Conservation (phyloP, 2,113 vertebrate species). For the Diglossa brunneiventris region DNA sequence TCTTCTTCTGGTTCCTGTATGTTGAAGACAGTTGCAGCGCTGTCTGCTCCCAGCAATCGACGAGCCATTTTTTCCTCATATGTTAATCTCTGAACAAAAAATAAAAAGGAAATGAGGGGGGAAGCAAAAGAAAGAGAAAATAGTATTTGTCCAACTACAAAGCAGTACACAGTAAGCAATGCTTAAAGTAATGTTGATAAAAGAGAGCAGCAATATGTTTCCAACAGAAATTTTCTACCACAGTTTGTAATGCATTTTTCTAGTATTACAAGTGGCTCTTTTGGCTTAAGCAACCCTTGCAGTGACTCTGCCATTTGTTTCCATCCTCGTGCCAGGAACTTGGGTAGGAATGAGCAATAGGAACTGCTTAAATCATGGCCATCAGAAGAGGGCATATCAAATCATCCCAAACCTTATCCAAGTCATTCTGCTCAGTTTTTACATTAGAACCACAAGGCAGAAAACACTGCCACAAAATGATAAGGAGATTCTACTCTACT, state of each 20-base stretch:
- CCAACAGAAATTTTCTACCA: not conserved
- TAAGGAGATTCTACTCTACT: not conserved
- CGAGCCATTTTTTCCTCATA: slow-evolving; percentile 99
- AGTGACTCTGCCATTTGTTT: slow-evolving; percentile 37
- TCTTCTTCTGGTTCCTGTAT: slow-evolving; percentile 91
- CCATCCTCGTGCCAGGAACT: not conserved
- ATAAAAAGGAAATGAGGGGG: not conserved
- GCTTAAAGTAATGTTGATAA: not conserved
- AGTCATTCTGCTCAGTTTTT: not conserved
- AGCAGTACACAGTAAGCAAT: not conserved
- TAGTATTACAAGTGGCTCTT: slow-evolving; percentile 11
- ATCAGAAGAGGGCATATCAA: slow-evolving; percentile 18
- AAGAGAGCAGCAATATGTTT: not conserved
- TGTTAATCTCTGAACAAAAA: slow-evolving; percentile 84
- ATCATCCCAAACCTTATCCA: slow-evolving; percentile 1
- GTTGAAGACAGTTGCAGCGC: slow-evolving; percentile 89
- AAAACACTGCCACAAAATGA: not conserved
- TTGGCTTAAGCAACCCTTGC: not conserved
- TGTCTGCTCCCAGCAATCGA: slow-evolving; percentile 93
- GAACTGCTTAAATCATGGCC: slow-evolving; percentile 40
- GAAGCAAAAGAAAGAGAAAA: not conserved
- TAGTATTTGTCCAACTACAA: not conserved
- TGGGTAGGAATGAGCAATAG: slow-evolving; percentile 37
- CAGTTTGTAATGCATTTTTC: slow-evolving; percentile 49
- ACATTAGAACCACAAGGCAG: not conserved